These are phyloP conservation scores for Eurystomus gularis DNA, from an alignment of 2,113 vertebrate species.

Conservation along the genomic window DNA sequence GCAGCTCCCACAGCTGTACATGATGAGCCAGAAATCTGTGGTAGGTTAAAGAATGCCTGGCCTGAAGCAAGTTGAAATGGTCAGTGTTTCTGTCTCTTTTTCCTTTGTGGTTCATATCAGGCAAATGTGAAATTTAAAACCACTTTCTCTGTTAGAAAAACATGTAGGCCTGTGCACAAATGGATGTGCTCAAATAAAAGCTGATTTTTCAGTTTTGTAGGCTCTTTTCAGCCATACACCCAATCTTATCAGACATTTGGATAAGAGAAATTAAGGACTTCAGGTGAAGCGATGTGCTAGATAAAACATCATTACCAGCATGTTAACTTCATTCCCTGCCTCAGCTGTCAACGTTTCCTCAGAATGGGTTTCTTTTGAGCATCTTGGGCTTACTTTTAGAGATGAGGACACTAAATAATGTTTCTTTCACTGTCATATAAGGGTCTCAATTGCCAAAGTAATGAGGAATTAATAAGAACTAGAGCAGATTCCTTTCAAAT, in stretches of 20 bases:
- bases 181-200: background rate
- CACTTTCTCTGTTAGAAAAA: background rate
- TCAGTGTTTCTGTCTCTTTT: background rate
- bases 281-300: background rate
- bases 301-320: background rate
- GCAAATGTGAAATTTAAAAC: background rate
- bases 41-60: slow-evolving; percentile 51
- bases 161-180: background rate
- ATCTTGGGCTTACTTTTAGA: background rate
- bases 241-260: background rate
- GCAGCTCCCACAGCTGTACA: slow-evolving; percentile 77
- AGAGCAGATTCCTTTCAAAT: background rate
- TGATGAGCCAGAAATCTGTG: slow-evolving; percentile 71
- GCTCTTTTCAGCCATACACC: background rate
- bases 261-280: background rate
- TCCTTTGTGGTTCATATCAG: background rate
- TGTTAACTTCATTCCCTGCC: background rate
- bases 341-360: background rate
- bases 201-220: background rate
- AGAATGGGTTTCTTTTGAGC: background rate
- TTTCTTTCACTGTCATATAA: background rate
- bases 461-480: background rate
- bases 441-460: background rate
- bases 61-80: background rate
- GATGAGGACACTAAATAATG: no score